phyloP scores from a whole-genome alignment of 1,140 invertebrate genomes.

The Anoplolepis gracilipes region DNA sequence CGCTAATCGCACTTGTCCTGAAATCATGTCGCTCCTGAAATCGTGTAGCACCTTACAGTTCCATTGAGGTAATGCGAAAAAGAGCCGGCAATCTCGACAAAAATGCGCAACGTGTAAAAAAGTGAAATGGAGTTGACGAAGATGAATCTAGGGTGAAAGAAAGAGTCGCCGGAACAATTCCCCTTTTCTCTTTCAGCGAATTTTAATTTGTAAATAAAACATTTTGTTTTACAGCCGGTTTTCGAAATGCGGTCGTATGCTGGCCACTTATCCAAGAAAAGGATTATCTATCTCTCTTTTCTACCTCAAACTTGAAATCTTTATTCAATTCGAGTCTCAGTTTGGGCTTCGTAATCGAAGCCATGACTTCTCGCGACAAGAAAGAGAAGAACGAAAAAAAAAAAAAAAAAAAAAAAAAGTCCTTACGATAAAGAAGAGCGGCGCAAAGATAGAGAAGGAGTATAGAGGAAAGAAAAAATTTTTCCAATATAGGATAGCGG shows the following conservation, averaged over 20 bases:
- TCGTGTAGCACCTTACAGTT: slow-evolving; percentile 65
- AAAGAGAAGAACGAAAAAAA: slow-evolving; percentile 11
- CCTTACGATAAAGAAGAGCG: slow-evolving; percentile 2
- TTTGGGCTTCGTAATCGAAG: slow-evolving; percentile 19
- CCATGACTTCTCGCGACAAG: slow-evolving; percentile 63
- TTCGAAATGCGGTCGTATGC: slow-evolving; percentile 78
- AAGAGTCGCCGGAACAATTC: slow-evolving; percentile 8
- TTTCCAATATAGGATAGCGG: slow-evolving; percentile 54
- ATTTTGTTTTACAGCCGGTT: slow-evolving; percentile 79
- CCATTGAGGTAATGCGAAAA: background rate
- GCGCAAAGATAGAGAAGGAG: background rate
- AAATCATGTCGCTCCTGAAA: slow-evolving; percentile 63
- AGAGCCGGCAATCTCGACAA: background rate
- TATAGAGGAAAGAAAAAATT: slow-evolving; percentile 22
- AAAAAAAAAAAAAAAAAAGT: no score
- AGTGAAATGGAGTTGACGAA: slow-evolving; percentile 42
- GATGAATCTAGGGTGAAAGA: background rate
- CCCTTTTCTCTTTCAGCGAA: slow-evolving; percentile 1
- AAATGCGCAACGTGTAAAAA: slow-evolving; percentile 57
- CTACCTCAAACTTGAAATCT: slow-evolving; percentile 73
- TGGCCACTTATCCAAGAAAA: slow-evolving; percentile 72
- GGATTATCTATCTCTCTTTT: slow-evolving; percentile 73
- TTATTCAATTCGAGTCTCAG: slow-evolving; percentile 72
- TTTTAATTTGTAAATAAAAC: slow-evolving; percentile 78
- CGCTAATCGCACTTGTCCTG: slow-evolving; percentile 70